Conservation (phyloP, 1,140 invertebrate species). For the Stenopsyche tienmushanensis region DNA sequence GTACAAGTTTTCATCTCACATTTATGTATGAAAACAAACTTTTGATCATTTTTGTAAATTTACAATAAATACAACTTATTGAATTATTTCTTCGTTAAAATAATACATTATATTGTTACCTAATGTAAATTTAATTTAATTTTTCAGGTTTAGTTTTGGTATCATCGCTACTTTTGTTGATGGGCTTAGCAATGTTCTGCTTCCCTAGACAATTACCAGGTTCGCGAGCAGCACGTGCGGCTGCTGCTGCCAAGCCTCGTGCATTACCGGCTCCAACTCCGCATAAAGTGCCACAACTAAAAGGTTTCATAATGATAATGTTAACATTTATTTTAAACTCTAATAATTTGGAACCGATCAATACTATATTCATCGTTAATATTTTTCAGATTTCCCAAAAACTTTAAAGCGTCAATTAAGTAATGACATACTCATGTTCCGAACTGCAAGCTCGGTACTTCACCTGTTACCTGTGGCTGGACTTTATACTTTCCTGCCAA, state of each 20-base stretch:
- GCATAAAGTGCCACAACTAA: slow-evolving; percentile 33
- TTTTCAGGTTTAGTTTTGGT: slow-evolving; percentile 74
- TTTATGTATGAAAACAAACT: too few species aligned
- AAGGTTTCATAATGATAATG: slow-evolving; percentile 23
- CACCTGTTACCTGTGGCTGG: slow-evolving; percentile 89
- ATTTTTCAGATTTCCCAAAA: slow-evolving; percentile 76
- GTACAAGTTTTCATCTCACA: too few species aligned
- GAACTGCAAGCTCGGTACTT: slow-evolving; percentile 84
- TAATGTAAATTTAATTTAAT: not conserved
- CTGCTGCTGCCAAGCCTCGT: slow-evolving; percentile 12
- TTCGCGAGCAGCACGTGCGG: slow-evolving; percentile 43
- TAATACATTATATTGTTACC: not conserved
- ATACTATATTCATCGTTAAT: too few species aligned
- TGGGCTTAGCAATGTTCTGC: slow-evolving; percentile 83
- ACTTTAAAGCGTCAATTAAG: slow-evolving; percentile 81
- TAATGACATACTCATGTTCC: slow-evolving; percentile 88
- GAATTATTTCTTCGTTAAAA: not conserved
- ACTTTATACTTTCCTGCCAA: slow-evolving; percentile 89
- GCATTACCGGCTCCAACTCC: not conserved
- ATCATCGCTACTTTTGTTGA: slow-evolving; percentile 73
- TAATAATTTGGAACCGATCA: too few species aligned
- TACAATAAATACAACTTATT: not conserved
- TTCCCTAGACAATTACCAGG: slow-evolving; percentile 71
- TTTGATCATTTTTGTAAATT: too few species aligned
- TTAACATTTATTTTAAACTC: not conserved